Conservation (phyloP, 2,888 invertebrate species). For the Sarcophaga variegata region DNA sequence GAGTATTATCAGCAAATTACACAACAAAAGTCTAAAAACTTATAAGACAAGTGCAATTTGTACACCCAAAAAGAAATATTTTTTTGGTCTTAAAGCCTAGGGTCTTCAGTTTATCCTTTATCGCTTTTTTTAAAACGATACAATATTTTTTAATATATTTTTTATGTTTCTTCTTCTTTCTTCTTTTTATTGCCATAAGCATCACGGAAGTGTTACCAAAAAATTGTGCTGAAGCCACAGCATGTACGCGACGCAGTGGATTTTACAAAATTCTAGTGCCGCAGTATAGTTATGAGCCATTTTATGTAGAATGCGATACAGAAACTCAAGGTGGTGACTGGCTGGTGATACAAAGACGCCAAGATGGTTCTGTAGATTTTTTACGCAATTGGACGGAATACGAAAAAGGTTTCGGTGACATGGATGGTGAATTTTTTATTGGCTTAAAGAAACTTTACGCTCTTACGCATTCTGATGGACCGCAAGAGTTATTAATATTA, state of each 20-base stretch:
- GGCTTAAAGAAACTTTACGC: slow-evolving; percentile 8
- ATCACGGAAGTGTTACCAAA: background rate
- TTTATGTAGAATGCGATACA: slow-evolving; percentile 22
- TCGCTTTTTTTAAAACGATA: too few relatives aligned
- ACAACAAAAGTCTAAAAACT: too few relatives aligned
- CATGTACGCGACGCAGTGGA: too few relatives aligned
- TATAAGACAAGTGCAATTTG: too few relatives aligned
- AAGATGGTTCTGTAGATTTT: slow-evolving; percentile 37
- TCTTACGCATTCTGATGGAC: slow-evolving; percentile 27
- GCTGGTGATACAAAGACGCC: slow-evolving; percentile 33
- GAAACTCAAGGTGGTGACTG: slow-evolving; percentile 37
- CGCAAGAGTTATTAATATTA: slow-evolving; percentile 32
- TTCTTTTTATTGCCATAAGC: background rate
- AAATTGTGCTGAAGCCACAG: slow-evolving; percentile 29
- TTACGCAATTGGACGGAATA: slow-evolving; percentile 27
- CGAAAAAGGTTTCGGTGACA: slow-evolving; percentile 16
- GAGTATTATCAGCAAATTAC: too few relatives aligned
- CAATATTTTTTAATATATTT: too few relatives aligned
- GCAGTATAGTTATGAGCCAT: slow-evolving; percentile 15
- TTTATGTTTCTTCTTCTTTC: background rate
- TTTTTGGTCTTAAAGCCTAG: too few relatives aligned
- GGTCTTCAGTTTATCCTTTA: too few relatives aligned
- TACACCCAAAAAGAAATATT: too few relatives aligned
- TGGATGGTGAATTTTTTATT: slow-evolving; percentile 10
- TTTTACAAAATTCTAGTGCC: slow-evolving; percentile 33